These are phyloP conservation scores for Thymallus thymallus DNA, from an alignment of 2,113 vertebrate genomes.

Conservation along the genomic window DNA sequence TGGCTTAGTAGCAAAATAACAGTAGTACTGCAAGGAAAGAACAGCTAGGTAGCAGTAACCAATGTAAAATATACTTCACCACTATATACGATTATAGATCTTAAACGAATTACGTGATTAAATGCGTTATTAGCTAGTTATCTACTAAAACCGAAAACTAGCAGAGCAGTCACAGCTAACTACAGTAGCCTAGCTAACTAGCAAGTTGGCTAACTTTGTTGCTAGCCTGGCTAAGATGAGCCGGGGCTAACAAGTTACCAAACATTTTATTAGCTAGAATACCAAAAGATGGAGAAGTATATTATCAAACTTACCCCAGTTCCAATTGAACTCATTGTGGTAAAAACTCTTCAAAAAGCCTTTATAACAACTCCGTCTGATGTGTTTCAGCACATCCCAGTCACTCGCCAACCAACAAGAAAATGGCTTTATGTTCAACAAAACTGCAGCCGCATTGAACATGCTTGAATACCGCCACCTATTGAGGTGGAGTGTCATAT, in stretches of 20 bases:
- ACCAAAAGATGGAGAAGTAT: too few relatives aligned
- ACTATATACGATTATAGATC: background rate
- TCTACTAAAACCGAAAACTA: background rate
- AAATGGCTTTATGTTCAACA: background rate
- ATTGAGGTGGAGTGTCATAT: background rate
- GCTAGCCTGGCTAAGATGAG: slow-evolving; percentile 42
- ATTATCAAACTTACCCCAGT: slow-evolving; percentile 84
- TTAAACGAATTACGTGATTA: background rate
- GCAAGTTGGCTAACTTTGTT: background rate
- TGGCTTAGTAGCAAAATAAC: background rate
- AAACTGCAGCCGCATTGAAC: background rate
- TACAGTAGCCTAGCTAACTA: too few relatives aligned
- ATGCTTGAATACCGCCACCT: background rate
- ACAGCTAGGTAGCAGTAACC: too few relatives aligned
- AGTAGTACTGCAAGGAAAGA: too few relatives aligned
- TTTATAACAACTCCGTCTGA: background rate
- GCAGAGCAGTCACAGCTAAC: background rate
- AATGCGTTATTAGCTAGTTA: too few relatives aligned
- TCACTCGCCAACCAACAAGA: background rate
- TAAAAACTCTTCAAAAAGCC: background rate
- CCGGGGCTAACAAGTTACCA: slow-evolving; percentile 8
- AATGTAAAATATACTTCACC: background rate
- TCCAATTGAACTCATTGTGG: slow-evolving; percentile 95
- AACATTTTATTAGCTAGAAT: background rate
- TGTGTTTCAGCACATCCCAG: slow-evolving; percentile 4